phyloP scores from a whole-genome alignment of 2,113 vertebrate genomes.

The Phoenicopterus ruber region DNA sequence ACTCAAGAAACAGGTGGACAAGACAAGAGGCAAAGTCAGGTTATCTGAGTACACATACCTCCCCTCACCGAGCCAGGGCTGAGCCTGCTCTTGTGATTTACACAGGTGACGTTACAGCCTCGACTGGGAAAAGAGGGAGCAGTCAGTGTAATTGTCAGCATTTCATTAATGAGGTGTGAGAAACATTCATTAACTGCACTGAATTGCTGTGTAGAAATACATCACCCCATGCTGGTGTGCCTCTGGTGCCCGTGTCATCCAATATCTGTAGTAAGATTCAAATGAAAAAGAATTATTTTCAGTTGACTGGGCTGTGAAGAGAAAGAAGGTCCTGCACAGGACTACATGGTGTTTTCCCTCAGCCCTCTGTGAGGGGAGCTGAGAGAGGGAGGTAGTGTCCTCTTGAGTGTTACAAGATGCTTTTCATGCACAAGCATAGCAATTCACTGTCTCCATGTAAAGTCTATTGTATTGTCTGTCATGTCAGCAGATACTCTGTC shows the following conservation, averaged over 20 bases:
- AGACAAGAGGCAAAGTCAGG: not conserved
- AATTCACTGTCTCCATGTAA: not conserved
- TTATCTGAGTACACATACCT: not conserved
- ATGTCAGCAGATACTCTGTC: not conserved
- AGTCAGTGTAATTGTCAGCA: not conserved
- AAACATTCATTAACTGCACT: fast-evolving
- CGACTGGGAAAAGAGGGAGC: not conserved
- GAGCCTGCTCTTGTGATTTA: not conserved
- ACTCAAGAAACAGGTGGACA: not conserved
- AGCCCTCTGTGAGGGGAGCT: not conserved
- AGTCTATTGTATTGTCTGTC: not conserved
- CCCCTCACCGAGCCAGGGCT: not conserved
- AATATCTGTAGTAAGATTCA: not conserved
- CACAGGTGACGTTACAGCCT: not conserved
- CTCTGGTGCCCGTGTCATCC: not conserved
- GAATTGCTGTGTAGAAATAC: not conserved
- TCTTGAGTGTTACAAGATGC: not conserved
- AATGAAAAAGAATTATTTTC: not conserved
- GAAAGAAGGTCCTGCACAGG: not conserved
- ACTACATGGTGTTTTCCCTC: not conserved
- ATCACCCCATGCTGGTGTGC: not conserved
- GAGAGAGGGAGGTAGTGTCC: not conserved
- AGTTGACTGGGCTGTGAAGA: not conserved
- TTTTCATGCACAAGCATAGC: not conserved
- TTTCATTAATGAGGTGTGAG: not conserved